Evolutionary conservation across 1,140 invertebrate species (phyloP).

Genomic region (Drosophila oshimai): DNA sequence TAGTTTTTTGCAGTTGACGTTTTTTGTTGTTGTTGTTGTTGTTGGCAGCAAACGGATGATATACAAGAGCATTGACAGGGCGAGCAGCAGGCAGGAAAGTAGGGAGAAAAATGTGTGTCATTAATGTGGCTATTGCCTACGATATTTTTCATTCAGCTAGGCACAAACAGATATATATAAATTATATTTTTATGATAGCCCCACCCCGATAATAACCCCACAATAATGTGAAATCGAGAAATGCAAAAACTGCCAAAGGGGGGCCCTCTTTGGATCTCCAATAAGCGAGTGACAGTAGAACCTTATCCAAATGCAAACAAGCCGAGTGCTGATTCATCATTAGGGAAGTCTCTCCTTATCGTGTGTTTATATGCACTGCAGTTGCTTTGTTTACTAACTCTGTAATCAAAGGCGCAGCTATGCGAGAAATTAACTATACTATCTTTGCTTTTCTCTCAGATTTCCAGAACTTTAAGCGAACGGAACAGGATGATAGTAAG

Average conservation of each 20-base stretch:
- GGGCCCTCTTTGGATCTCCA: background rate
- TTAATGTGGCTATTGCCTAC: constrained; percentile 49
- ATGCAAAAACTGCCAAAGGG: background rate
- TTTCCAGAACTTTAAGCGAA: background rate
- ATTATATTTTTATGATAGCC: constrained; percentile 43
- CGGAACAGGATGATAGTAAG: background rate
- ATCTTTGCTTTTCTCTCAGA: background rate
- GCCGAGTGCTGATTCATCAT: constrained; percentile 30
- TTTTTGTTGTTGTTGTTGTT: constrained; percentile 28
- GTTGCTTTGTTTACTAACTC: constrained; percentile 5
- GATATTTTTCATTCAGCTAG: constrained; percentile 18
- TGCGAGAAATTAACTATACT: constrained; percentile 21
- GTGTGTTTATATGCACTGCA: background rate
- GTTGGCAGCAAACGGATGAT: constrained; percentile 9
- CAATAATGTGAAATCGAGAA: background rate
- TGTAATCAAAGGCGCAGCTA: constrained; percentile 7
- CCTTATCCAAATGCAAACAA: constrained; percentile 41
- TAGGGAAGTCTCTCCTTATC: constrained; percentile 3
- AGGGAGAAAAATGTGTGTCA: constrained; percentile 62
- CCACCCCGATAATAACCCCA: background rate
- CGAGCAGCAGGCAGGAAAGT: constrained; percentile 7
- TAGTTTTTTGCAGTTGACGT: constrained; percentile 1
- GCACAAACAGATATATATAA: constrained; percentile 21
- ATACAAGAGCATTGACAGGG: constrained; percentile 27
- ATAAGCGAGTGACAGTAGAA: constrained; percentile 20